These are phyloP conservation scores for Patella caerulea DNA, from an alignment of 2,888 invertebrate species.

Conservation along the genomic window DNA sequence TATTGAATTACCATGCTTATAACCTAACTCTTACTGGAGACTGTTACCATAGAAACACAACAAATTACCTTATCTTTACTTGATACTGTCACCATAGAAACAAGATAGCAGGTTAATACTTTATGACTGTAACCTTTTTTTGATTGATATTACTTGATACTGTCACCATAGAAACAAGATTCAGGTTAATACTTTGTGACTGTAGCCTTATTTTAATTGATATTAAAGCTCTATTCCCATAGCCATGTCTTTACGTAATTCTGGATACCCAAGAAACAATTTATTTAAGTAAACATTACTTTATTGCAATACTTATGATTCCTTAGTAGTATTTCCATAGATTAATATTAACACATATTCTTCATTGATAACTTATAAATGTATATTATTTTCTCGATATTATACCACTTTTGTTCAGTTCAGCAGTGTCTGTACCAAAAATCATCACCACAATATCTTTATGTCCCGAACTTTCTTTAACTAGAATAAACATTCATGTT, in stretches of 20 bases:
- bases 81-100: neutral
- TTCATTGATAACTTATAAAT: too few relatives aligned
- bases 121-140: neutral
- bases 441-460: too few relatives aligned
- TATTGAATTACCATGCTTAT: neutral
- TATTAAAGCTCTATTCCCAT: neutral
- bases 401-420: too few relatives aligned
- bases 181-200: neutral
- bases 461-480: too few relatives aligned
- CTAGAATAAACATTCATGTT: too few relatives aligned
- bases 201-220: neutral
- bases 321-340: too few relatives aligned
- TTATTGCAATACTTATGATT: too few relatives aligned
- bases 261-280: neutral
- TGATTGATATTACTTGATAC: slow-evolving; percentile 75
- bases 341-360: too few relatives aligned
- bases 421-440: too few relatives aligned
- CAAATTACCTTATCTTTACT: slow-evolving; percentile 75
- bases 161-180: neutral
- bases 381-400: too few relatives aligned
- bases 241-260: neutral
- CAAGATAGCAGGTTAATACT: neutral
- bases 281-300: too few relatives aligned
- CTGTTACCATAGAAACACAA: neutral
- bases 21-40: slow-evolving; percentile 75